A percentile compares a stretch with the other conserved stretches of the same genome.
These are phyloP conservation scores for Sclerodermus sp. DNA, from an alignment of 2,888 invertebrate species.

Conservation along the genomic window DNA sequence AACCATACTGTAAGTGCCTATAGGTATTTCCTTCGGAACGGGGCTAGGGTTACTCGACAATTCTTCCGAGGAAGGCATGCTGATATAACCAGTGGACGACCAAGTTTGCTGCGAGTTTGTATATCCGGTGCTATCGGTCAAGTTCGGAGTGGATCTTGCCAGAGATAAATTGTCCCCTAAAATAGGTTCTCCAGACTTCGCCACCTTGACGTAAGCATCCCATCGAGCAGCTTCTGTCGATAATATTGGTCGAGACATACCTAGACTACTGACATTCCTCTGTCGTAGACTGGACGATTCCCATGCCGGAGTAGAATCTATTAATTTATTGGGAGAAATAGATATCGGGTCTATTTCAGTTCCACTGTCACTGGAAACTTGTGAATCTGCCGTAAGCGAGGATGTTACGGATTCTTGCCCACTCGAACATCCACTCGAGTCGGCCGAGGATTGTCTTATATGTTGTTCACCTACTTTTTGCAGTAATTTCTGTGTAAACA, in stretches of 20 bases:
- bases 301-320: constrained; percentile 45
- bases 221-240: constrained; percentile 36
- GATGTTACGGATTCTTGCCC: constrained; percentile 64
- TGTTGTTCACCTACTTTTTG: constrained; percentile 53
- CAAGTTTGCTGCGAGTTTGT: constrained; percentile 47
- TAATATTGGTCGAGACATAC: constrained; percentile 26
- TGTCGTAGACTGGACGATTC: constrained; percentile 50
- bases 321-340: constrained; percentile 42
- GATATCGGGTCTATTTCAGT: constrained; percentile 48
- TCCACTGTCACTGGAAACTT: constrained; percentile 58
- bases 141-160: constrained; percentile 53
- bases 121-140: constrained; percentile 44
- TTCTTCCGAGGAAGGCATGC: constrained; percentile 46
- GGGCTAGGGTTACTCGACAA: constrained; percentile 48
- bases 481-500: constrained; percentile 45
- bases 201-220: constrained; percentile 51
- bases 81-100: constrained; percentile 47
- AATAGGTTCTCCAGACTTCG: constrained; percentile 39
- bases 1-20: constrained; percentile 42
- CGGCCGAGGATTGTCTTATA: constrained; percentile 55
- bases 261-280: constrained; percentile 49
- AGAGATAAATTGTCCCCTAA: constrained; percentile 44
- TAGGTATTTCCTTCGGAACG: constrained; percentile 38
- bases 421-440: constrained; percentile 64
- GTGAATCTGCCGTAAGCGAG: constrained; percentile 61